Percentiles rank a stretch among this genome's conserved stretches.
Conservation (phyloP, 1,140 invertebrate genomes). For the Melanaphis sacchari region DNA sequence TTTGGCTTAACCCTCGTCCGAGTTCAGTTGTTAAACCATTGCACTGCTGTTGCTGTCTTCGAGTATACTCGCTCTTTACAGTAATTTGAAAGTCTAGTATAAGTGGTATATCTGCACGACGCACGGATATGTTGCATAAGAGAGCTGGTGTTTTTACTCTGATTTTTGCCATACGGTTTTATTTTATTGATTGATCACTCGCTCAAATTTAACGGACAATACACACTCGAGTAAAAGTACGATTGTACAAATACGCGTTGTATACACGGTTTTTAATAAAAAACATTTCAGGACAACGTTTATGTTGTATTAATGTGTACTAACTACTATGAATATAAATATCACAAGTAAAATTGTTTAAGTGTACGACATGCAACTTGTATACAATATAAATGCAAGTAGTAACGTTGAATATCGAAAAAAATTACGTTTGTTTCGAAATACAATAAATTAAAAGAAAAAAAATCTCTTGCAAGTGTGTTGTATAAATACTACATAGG, state of each 20-base stretch:
- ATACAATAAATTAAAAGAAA: not conserved
- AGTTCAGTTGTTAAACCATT: not conserved
- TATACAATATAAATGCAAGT: too few species aligned
- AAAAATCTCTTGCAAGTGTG: not conserved
- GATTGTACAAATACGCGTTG: not conserved
- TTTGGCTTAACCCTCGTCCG: not conserved
- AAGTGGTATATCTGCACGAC: not conserved
- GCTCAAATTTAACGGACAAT: not conserved
- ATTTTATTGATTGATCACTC: not conserved
- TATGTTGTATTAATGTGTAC: not conserved
- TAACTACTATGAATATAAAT: not conserved
- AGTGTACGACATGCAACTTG: not conserved
- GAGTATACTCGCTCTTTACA: not conserved
- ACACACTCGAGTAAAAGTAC: not conserved
- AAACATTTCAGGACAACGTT: not conserved
- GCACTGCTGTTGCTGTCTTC: not conserved
- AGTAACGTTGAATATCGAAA: too few species aligned
- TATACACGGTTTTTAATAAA: not conserved
- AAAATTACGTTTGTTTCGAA: too few species aligned
- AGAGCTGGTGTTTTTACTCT: not conserved
- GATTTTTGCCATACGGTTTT: not conserved
- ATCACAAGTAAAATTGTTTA: not conserved
- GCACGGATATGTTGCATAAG: not conserved
- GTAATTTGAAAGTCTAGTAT: conserved; percentile 21
- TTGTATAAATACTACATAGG: too few species aligned